Base-by-base conservation (phyloP, 2,888 invertebrate genomes). In the Rhodophaea formosa region DNA sequence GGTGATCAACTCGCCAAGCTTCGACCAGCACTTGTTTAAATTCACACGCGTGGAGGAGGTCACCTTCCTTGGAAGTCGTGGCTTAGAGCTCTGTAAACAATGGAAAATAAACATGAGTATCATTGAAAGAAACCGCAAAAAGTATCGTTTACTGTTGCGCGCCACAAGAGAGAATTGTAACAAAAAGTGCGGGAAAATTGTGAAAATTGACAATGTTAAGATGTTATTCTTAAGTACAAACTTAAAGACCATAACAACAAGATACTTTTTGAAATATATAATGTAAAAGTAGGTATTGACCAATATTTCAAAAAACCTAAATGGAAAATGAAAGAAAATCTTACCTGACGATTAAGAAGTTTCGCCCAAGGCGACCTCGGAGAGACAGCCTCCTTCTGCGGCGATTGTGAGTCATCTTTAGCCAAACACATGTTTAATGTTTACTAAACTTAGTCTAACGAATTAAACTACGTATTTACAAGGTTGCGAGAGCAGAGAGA, bases 1-100 rank as follows among this genome's bases (percentile, higher is more conserved):
- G 68, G 92, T 88, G 75, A 93, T 89, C 65, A 93, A 79, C 62
- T 91, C 91, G 69, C 93, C 94, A 64, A 94, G 92, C 76, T 92
- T 92, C 64, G 92, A 90, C 94, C 94, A 94, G 79, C 93, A 93
- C 79, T 92, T 90, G 82, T 94, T 94, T 64, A 94, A 86, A 78
- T 94, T 94, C 76, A 94, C 92, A 67, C 92, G 91, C 70, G 93
- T 89, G 35, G 93, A 91, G 67, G 85, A 82, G 51, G 92, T 85
- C 73, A 94, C 88, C 69, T 90, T 91, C 62, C 93, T 85, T 12
- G 93, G 92, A 60, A 94, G 87, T 71, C 89, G 88, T 44, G 93
- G 93, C 69, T 92, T 93, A 62, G 88, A 80, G 73, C 87, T 88
- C 93, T 94, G 89, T 63, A 76, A 92, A 82, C 62, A 77, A 81